Evolutionary conservation across 2,113 vertebrate genomes (phyloP), one percentile per base, ranked within the genome.

Genomic region (Rhadina sibilatrix): DNA sequence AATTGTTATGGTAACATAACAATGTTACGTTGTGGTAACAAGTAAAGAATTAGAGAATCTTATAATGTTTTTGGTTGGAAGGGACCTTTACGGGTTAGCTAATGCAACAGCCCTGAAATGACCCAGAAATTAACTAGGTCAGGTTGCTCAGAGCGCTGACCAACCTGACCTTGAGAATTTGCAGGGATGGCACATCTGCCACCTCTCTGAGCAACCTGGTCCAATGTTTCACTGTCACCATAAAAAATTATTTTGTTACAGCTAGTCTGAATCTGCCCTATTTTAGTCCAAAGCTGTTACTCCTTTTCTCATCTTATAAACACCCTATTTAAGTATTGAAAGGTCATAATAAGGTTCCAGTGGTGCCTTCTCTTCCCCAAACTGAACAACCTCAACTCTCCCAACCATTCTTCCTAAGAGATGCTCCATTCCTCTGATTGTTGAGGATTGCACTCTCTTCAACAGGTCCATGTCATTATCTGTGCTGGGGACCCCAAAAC

Each of bases 301-400:
- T n/a, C n/a, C 12, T 47, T 54, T 17, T 60, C 10, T 12, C 8
- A 9, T 66, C 14, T 30, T 66, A 38, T 15, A 68, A 25, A 15
- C 8, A 23, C 12, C 4, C 6, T 61, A 10, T 91, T 37, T 75
- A 83, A 27, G 2, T 46, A n/a, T 1, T 70, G 30, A 75, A 61
- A 75, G 15, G 4, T 40, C 2, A 3, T 10, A 23, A 1, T 52
- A 42, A 57, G 5, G 12, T 85, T 21, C 53, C 10, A 7, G 1
- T 6, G 8, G 7, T 53, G 3, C 24, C 7, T 63, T n/a, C 17
- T 53, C 14, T 88, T 68, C 16, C 49, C 5, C 6, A 40, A 7
- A 8, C 23, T 68, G 10, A 71, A 38, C 6, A 63, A 22, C 3
- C 0, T 4, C 9, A 37, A 0, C 3, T 38, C 6, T 40, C 28